Conservation (phyloP, 2,888 invertebrate species). For the Pseudoips prasinana region DNA sequence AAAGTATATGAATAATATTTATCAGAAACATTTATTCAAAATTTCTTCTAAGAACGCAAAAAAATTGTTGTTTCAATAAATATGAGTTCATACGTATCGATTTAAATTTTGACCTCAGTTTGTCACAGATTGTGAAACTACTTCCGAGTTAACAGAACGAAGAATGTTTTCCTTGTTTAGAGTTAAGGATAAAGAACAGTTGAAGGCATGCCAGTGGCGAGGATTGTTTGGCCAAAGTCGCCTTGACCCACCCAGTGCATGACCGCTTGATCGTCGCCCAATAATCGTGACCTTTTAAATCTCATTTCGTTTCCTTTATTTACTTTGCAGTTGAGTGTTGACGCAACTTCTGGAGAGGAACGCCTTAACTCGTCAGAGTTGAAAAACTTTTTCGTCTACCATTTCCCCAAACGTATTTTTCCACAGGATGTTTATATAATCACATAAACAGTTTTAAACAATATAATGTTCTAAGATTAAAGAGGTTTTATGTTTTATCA, state of each 20-base stretch:
- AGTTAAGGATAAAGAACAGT: slow-evolving; percentile 24
- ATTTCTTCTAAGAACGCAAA: slow-evolving; percentile 17
- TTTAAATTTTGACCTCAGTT: slow-evolving; percentile 24
- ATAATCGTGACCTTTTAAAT: slow-evolving; percentile 54
- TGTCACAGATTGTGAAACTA: slow-evolving; percentile 24
- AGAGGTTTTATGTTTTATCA: no score
- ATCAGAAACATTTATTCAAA: neutral
- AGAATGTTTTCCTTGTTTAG: slow-evolving; percentile 46
- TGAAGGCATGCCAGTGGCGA: slow-evolving; percentile 28
- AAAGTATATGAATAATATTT: slow-evolving; percentile 7
- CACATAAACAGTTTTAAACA: no score
- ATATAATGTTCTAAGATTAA: no score
- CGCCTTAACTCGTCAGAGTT: slow-evolving; percentile 26
- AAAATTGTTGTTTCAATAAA: slow-evolving; percentile 13
- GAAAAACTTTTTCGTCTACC: slow-evolving; percentile 24
- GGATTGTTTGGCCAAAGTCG: slow-evolving; percentile 46
- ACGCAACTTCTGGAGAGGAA: slow-evolving; percentile 22
- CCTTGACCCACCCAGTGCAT: slow-evolving; percentile 57
- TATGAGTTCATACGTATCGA: slow-evolving; percentile 11
- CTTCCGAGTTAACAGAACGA: slow-evolving; percentile 46
- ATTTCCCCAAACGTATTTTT: slow-evolving; percentile 22
- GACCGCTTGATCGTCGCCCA: slow-evolving; percentile 50
- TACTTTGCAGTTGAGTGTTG: slow-evolving; percentile 38
- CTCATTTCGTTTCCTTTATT: slow-evolving; percentile 60
- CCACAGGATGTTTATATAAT: no score